Conservation (phyloP, 2,888 invertebrate species). For the Entomobrya multifasciata region DNA sequence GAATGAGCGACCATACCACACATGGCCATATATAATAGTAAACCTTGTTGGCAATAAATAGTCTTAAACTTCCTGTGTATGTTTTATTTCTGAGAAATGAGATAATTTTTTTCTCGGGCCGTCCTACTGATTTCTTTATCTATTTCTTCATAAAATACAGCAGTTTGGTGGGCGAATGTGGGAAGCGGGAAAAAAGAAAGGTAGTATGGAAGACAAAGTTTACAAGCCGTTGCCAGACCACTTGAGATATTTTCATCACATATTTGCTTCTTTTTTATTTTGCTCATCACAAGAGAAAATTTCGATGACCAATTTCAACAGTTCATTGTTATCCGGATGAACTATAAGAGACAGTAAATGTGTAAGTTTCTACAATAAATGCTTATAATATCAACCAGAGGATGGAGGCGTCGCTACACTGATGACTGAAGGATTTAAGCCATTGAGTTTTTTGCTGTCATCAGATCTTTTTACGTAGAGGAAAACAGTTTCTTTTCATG, state of each 20-base stretch:
- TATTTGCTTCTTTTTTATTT: not conserved
- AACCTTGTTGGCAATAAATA: not conserved
- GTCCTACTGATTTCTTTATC: constrained; percentile 55
- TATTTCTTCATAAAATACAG: constrained; percentile 16
- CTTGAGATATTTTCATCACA: constrained; percentile 38
- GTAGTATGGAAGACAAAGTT: constrained; percentile 14
- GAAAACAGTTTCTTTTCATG: constrained; percentile 22
- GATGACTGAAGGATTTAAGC: no score
- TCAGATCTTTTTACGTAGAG: constrained; percentile 26
- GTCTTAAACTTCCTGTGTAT: not conserved
- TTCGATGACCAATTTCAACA: constrained; percentile 18
- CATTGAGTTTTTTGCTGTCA: constrained; percentile 45
- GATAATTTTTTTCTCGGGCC: constrained; percentile 21
- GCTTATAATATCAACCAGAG: no score
- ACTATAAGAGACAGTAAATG: no score
- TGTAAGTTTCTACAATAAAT: no score
- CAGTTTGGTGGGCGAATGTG: not conserved
- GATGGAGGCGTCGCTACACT: no score
- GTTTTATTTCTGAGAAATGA: not conserved
- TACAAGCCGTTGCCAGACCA: constrained; percentile 39
- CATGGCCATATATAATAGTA: no score
- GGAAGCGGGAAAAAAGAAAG: not conserved
- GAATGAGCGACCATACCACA: not conserved
- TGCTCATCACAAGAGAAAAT: not conserved
- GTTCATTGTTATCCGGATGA: constrained; percentile 14